Evolutionary conservation across 2,888 invertebrate species (phyloP), one percentile per base, ranked within the genome.

Genomic region (Sipha maydis): DNA sequence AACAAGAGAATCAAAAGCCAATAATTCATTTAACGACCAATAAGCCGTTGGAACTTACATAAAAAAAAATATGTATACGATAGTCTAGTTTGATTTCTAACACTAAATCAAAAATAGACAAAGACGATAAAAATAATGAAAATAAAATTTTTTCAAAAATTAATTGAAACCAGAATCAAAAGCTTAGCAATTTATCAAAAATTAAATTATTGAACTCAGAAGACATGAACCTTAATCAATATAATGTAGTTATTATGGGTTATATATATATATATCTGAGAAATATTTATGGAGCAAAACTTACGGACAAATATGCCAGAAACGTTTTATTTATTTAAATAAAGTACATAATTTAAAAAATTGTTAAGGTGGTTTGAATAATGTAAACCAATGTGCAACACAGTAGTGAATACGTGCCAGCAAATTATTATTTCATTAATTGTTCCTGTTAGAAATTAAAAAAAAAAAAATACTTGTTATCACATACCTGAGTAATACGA

Each of bases 11-110:
- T 69, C 48, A 73, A 25, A 75, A 38, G 5, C 85, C 69, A n/a
- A 38, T 56, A 38, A 56, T 79, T 54, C 85, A 85, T 28, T 79
- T 79, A 14, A 79, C 85, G 25, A 85, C 78, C 0, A 0, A n/a
- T n/a, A 25, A 75, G 38, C 73, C 78, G 17, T 38, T 75, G 38
- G 19, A 61, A 75, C 38, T 75, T 75, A 83, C 14, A 28, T 69
- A 69, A 69, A 25, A 69, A 17, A 25, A 2, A 28, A 48, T 41
- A 48, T 83, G 4, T 34, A 34, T 25, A 56, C 9, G 25, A 3
- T 21, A 31, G 28, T 28, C 31, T 78, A 0, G 11, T 78, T 56
- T 11, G 19, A 48, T 61, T 61, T 61, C 61, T 61, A 61, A 61
- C 21, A 14, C 28, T 34, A 17, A 38, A n/a, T 9, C 31, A 19